Evolutionary conservation across 2,113 vertebrate genomes (phyloP).

Genomic region (Agapornis roseicollis): DNA sequence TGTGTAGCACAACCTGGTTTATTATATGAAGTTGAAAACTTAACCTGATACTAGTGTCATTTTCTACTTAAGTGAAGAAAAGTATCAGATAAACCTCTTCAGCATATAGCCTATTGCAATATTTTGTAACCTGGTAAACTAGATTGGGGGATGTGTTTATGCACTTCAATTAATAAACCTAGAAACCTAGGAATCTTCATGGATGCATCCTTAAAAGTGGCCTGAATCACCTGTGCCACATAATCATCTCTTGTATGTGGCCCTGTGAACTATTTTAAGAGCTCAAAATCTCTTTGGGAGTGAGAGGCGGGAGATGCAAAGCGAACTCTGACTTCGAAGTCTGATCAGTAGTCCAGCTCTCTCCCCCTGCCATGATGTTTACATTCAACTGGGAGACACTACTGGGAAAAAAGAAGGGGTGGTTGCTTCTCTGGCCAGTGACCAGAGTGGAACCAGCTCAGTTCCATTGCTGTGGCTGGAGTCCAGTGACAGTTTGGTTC

Average conservation of each 20-base stretch:
- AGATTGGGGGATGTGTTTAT: background rate
- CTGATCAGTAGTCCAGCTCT: background rate
- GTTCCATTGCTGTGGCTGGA: background rate
- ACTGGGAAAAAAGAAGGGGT: background rate
- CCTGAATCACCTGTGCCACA: background rate
- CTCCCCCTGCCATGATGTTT: background rate
- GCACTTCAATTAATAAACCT: background rate
- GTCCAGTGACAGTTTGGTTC: background rate
- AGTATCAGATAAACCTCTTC: background rate
- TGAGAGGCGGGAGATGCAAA: background rate
- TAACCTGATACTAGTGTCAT: background rate
- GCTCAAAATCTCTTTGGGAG: background rate
- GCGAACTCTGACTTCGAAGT: background rate
- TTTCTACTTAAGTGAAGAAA: background rate
- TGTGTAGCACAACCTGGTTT: background rate
- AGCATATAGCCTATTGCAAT: fast-evolving
- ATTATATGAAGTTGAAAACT: background rate
- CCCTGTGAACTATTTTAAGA: background rate
- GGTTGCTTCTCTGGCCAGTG: background rate
- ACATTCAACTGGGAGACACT: background rate
- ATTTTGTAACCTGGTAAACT: background rate
- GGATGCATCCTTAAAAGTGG: background rate
- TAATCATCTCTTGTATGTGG: background rate
- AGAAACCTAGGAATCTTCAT: background rate
- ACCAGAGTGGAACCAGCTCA: background rate